Evolutionary conservation across 2,113 vertebrate species (phyloP).

Genomic region (Picathartes gymnocephalus): DNA sequence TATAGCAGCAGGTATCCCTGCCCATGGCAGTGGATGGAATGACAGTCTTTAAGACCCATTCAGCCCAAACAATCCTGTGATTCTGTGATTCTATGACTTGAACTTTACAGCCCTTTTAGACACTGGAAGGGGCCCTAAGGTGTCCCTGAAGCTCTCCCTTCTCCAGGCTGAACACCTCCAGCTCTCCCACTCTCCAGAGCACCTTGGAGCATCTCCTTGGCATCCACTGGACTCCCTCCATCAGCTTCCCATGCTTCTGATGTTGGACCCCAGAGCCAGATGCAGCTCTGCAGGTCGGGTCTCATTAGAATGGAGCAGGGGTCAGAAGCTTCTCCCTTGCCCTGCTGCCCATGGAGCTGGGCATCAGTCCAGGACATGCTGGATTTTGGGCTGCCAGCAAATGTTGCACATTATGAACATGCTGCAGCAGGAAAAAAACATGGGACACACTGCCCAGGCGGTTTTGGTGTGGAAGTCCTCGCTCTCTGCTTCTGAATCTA

Average conservation of each 20-base stretch:
- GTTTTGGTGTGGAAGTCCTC: background rate
- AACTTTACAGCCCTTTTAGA: background rate
- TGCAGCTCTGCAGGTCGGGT: background rate
- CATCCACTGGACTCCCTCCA: background rate
- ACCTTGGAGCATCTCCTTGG: background rate
- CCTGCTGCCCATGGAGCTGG: background rate
- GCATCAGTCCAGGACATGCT: background rate
- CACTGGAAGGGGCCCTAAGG: background rate
- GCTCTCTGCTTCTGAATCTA: background rate
- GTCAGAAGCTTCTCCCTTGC: background rate
- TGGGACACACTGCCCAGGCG: fast-evolving
- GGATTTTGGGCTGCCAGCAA: background rate
- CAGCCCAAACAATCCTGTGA: background rate
- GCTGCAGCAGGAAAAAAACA: background rate
- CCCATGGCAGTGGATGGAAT: too few species aligned
- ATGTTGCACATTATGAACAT: background rate
- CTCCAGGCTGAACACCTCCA: background rate
- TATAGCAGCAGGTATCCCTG: background rate
- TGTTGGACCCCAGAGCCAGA: background rate
- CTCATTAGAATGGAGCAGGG: background rate
- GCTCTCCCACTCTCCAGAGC: background rate
- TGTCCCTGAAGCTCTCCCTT: background rate
- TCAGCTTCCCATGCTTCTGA: background rate
- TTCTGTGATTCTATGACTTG: background rate
- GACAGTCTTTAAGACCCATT: background rate